Percentiles rank a stretch among this genome's conserved stretches.
Evolutionary conservation across 2,113 vertebrate species (phyloP).

Genomic region (Lycaon pictus): DNA sequence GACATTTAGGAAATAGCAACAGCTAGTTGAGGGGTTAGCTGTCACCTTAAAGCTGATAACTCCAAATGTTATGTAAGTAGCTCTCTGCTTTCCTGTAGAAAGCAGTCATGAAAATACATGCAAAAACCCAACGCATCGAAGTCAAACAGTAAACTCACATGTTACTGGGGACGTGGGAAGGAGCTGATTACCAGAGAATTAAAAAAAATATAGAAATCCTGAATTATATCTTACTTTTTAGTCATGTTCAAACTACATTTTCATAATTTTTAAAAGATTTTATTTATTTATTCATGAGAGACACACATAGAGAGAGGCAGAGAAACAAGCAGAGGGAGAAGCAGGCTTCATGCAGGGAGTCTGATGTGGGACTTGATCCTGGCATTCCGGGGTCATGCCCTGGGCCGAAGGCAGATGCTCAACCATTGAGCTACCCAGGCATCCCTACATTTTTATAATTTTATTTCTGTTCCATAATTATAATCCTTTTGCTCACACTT

Average conservation of each 20-base stretch:
- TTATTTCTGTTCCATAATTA: not conserved
- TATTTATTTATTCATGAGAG: too few relatives aligned
- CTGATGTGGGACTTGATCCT: too few relatives aligned
- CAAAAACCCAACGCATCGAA: not conserved
- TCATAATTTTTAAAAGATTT: not conserved
- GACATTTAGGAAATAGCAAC: not conserved
- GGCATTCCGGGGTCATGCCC: too few relatives aligned
- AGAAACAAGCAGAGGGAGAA: too few relatives aligned
- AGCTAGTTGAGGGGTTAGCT: not conserved
- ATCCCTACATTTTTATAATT: not conserved
- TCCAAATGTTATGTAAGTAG: not conserved
- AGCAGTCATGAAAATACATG: not conserved
- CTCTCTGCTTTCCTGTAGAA: not conserved
- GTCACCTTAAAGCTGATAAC: conserved; percentile 20
- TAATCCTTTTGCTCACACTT: conserved; percentile 10
- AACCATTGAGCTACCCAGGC: too few relatives aligned
- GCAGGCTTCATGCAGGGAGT: too few relatives aligned
- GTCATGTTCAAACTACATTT: not conserved
- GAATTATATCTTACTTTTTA: not conserved
- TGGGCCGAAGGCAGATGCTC: too few relatives aligned
- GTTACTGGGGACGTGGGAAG: not conserved
- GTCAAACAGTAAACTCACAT: not conserved
- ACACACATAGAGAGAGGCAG: too few relatives aligned
- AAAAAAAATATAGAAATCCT: not conserved
- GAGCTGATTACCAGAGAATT: not conserved